Conservation (phyloP, 2,888 invertebrate species). For the Gisinianus flammeolus region DNA sequence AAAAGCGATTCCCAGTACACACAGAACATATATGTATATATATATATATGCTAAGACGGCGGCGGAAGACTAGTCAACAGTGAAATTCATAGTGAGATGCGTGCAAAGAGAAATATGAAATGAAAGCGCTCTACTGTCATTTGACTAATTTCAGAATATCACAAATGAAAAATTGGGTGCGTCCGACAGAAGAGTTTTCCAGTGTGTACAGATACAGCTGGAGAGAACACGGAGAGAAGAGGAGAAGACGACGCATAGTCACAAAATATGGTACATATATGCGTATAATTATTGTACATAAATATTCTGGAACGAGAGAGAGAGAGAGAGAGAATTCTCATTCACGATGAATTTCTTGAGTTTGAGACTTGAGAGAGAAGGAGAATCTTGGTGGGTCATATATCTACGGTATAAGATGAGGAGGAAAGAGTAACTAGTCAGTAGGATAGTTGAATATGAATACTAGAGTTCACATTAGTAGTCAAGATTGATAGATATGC, state of each 20-base stretch:
- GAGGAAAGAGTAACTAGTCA: neutral
- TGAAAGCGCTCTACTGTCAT: constrained; percentile 42
- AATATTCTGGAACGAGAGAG: neutral
- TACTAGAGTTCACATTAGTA: too few species aligned
- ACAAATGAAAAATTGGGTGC: constrained; percentile 47
- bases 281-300: too few species aligned
- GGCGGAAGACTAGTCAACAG: too few species aligned
- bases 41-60: too few species aligned
- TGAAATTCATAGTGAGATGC: constrained; percentile 40
- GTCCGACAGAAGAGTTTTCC: constrained; percentile 39
- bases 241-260: neutral
- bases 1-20: too few species aligned
- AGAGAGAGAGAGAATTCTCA: constrained; percentile 20
- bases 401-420: too few species aligned
- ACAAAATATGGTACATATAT: too few species aligned
- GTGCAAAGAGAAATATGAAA: constrained; percentile 45
- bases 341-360: neutral
- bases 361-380: neutral
- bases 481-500: constrained; percentile 12
- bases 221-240: constrained; percentile 8
- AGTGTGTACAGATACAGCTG: neutral
- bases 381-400: constrained; percentile 8
- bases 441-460: too few species aligned
- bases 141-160: constrained; percentile 47
- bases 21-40: too few species aligned